Percentiles rank a stretch among this genome's conserved stretches.
Conservation (phyloP, 2,113 vertebrate genomes). For the Nothocercus julius region DNA sequence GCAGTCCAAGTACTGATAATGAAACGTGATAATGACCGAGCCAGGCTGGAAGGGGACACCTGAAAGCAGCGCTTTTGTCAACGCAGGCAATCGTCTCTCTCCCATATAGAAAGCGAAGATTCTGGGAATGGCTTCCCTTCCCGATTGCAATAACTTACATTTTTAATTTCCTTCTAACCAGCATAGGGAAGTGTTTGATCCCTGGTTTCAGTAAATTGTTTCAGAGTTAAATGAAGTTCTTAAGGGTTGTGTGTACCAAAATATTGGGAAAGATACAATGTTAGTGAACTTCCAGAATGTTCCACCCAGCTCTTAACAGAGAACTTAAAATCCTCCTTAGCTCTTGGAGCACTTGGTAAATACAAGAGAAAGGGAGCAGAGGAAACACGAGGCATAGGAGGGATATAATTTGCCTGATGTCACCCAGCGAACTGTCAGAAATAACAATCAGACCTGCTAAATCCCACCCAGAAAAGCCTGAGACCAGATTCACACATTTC, state of each 20-base stretch:
- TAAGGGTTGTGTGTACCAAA: neutral
- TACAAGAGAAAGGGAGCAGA: fast-evolving
- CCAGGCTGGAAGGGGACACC: neutral
- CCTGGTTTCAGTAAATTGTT: neutral
- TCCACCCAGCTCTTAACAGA: neutral
- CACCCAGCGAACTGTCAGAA: neutral
- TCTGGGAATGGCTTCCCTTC: neutral
- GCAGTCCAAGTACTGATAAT: neutral
- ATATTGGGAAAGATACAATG: neutral
- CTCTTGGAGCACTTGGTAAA: neutral
- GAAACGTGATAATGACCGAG: neutral
- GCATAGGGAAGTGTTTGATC: neutral
- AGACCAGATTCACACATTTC: neutral
- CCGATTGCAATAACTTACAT: neutral
- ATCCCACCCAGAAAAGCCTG: neutral
- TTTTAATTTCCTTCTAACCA: neutral
- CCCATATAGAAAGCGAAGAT: neutral
- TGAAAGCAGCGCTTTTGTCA: neutral
- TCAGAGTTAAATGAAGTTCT: neutral
- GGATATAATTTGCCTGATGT: neutral
- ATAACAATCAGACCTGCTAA: neutral
- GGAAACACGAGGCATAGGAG: neutral
- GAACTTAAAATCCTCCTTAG: neutral
- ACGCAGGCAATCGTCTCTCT: neutral
- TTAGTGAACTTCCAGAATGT: neutral